phyloP scores from a whole-genome alignment of 2,113 vertebrate genomes.

The Oreamnos americanus region DNA sequence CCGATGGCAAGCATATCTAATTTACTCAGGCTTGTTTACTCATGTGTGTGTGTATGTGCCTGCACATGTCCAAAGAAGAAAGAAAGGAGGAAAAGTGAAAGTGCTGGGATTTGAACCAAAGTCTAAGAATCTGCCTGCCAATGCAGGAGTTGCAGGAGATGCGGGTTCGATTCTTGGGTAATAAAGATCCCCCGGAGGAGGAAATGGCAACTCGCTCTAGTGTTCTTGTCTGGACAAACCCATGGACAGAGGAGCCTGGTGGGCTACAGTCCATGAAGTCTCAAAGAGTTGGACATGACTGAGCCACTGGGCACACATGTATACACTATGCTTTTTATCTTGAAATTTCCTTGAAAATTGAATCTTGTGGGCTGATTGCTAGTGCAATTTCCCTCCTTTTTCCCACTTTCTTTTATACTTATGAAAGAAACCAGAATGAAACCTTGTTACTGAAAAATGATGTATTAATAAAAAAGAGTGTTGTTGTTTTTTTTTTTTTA shows the following conservation, averaged over 20 bases:
- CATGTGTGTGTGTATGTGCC: not conserved
- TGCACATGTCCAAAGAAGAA: not conserved
- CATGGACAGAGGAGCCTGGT: not conserved
- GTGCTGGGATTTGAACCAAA: not conserved
- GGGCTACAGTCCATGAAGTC: not conserved
- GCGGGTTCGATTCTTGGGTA: not conserved
- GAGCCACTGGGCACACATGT: not conserved
- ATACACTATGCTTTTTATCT: not conserved
- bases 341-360: not conserved
- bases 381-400: not conserved
- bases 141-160: not conserved
- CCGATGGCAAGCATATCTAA: not conserved
- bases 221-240: not conserved
- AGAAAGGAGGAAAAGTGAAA: not conserved
- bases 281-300: not conserved
- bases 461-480: not conserved
- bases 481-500: not conserved
- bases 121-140: not conserved
- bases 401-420: not conserved
- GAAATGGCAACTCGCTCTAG: not conserved
- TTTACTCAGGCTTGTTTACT: not conserved
- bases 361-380: not conserved
- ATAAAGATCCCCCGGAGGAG: not conserved
- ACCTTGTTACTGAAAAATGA: not conserved
- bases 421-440: not conserved